These are phyloP conservation scores for Lichenostomus cassidix DNA, from an alignment of 2,113 vertebrate genomes.

Conservation along the genomic window DNA sequence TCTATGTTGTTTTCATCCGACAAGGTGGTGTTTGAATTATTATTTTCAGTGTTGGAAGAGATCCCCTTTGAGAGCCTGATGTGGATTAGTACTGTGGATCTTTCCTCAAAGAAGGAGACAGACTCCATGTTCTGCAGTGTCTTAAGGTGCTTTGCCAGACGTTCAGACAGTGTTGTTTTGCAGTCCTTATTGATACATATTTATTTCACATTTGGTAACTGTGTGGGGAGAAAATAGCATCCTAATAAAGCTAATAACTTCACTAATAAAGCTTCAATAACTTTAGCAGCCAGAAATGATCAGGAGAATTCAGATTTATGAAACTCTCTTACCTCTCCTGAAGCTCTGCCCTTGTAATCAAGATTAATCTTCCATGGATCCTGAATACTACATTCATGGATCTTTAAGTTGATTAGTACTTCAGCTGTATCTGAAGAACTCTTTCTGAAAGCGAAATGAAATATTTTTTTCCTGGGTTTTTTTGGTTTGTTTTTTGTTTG, in stretches of 20 bases:
- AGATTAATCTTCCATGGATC: neutral
- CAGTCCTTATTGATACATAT: neutral
- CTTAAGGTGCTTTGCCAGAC: neutral
- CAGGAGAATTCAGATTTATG: neutral
- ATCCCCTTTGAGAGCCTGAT: neutral
- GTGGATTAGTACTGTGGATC: neutral
- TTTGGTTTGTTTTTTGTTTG: too few species aligned
- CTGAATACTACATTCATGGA: neutral
- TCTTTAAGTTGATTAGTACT: neutral
- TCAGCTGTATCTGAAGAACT: neutral
- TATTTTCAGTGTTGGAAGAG: neutral
- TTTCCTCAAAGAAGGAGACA: neutral
- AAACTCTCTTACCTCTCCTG: neutral
- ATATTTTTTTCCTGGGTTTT: neutral
- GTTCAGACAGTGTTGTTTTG: neutral
- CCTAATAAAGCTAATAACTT: neutral
- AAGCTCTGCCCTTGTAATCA: neutral
- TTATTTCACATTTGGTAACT: neutral
- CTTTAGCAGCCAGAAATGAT: neutral
- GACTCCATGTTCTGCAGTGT: neutral
- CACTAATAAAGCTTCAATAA: neutral
- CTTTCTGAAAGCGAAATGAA: neutral
- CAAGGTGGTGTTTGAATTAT: neutral
- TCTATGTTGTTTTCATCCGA: neutral
- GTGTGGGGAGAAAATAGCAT: neutral